A percentile compares a stretch with the other conserved stretches of the same genome.
Conservation (phyloP, 1,140 invertebrate genomes). For the Monochamus saltuarius region DNA sequence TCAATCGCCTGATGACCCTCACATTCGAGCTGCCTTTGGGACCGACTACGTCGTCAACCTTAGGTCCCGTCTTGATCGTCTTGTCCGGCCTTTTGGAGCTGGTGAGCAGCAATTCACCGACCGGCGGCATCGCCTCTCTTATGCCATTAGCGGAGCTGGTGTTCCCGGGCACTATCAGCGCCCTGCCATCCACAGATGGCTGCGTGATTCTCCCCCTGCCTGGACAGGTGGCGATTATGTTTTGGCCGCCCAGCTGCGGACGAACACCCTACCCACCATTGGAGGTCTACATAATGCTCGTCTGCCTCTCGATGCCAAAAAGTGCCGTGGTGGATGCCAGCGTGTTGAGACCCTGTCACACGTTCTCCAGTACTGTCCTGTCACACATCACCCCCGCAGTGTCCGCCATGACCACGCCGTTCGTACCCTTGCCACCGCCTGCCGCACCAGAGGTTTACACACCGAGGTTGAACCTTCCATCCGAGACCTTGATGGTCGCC, state of each 20-base stretch:
- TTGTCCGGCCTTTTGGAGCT: too few relatives aligned
- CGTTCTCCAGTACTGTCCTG: constrained; percentile 28
- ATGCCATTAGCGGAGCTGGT: too few relatives aligned
- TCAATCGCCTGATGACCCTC: background rate
- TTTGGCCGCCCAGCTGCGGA: constrained; percentile 23
- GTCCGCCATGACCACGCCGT: constrained; percentile 26
- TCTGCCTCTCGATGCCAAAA: constrained; percentile 2
- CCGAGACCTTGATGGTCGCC: constrained; percentile 4
- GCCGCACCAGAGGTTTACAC: background rate
- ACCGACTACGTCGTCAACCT: constrained; percentile 1
- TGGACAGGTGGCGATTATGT: constrained; percentile 21
- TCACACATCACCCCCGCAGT: constrained; percentile 20
- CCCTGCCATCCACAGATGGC: too few relatives aligned
- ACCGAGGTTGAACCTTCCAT: constrained; percentile 23
- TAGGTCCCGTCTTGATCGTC: too few relatives aligned
- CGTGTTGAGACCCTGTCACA: constrained; percentile 25
- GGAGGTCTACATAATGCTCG: constrained; percentile 1
- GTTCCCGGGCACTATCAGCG: too few relatives aligned
- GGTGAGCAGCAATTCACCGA: too few relatives aligned
- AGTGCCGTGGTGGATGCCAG: constrained; percentile 18
- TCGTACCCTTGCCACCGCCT: constrained; percentile 4
- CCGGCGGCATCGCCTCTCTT: too few relatives aligned
- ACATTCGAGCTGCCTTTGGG: background rate
- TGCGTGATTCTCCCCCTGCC: background rate
- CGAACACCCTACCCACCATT: constrained; percentile 14